Evolutionary conservation across 2,113 vertebrate species (phyloP).

Genomic region (Oriolus oriolus): DNA sequence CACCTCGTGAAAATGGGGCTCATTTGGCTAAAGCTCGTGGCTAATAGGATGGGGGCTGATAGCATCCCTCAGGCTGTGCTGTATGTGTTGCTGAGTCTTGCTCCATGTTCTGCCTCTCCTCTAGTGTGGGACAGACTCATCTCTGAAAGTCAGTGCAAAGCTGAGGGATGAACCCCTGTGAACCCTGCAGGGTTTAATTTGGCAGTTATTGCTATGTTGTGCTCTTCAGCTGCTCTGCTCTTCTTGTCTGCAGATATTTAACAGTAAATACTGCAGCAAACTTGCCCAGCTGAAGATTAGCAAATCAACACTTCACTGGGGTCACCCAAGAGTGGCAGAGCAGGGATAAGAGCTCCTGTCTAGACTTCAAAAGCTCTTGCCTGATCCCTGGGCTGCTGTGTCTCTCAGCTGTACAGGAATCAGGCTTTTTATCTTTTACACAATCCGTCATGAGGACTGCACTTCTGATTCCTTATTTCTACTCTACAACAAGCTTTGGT

Average conservation of each 20-base stretch:
- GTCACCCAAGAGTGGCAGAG: background rate
- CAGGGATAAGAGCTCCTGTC: background rate
- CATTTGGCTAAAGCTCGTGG: background rate
- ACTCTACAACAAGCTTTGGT: background rate
- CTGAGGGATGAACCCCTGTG: background rate
- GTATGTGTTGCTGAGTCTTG: background rate
- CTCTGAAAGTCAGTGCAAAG: background rate
- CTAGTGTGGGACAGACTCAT: background rate
- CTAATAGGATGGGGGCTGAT: background rate
- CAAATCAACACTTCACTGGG: background rate
- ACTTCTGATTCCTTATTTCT: background rate
- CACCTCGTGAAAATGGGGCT: background rate
- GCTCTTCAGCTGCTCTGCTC: background rate
- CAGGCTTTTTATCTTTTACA: background rate
- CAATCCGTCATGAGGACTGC: background rate
- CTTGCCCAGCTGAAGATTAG: background rate
- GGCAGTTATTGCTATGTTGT: background rate
- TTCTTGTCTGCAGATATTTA: background rate
- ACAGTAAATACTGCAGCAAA: background rate
- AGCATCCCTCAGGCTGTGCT: background rate
- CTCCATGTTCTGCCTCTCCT: background rate
- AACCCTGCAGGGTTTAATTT: background rate
- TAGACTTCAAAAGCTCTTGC: slow-evolving; percentile 3
- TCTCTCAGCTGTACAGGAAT: background rate
- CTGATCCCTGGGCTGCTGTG: background rate